Conservation (phyloP, 2,888 invertebrate genomes). For the Epistrophe eligans region DNA sequence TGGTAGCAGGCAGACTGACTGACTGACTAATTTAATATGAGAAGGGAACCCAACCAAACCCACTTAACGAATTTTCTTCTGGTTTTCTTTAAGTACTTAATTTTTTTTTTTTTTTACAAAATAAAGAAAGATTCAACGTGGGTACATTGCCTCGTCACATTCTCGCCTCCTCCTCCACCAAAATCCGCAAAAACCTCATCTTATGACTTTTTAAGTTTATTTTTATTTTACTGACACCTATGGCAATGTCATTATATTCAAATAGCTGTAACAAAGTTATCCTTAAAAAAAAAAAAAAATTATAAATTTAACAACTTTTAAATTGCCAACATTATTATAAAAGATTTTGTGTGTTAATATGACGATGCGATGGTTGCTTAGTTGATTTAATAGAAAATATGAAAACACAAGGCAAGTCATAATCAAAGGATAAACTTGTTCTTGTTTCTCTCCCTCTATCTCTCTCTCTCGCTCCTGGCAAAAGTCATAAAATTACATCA, state of each 20-base stretch:
- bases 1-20: not conserved
- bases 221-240: slow-evolving; percentile 18
- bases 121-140: too few relatives aligned
- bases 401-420: not conserved
- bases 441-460: too few relatives aligned
- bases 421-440: slow-evolving; percentile 30
- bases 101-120: not conserved
- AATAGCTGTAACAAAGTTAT: not conserved
- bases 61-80: slow-evolving; percentile 1
- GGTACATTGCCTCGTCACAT: too few relatives aligned
- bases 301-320: slow-evolving; percentile 13
- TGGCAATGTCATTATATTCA: slow-evolving; percentile 13
- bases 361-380: not conserved
- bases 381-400: slow-evolving; percentile 8
- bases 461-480: not conserved
- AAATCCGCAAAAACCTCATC: not conserved
- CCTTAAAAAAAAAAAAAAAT: not conserved
- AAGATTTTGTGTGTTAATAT: not conserved
- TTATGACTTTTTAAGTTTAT: slow-evolving; percentile 13
- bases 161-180: too few relatives aligned
- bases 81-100: not conserved
- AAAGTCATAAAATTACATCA: slow-evolving; percentile 57
- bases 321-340: slow-evolving; percentile 23
- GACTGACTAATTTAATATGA: slow-evolving; percentile 19
- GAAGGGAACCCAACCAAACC: not conserved